phyloP scores from a whole-genome alignment of 2,888 invertebrate genomes.

The Diadromus collaris region DNA sequence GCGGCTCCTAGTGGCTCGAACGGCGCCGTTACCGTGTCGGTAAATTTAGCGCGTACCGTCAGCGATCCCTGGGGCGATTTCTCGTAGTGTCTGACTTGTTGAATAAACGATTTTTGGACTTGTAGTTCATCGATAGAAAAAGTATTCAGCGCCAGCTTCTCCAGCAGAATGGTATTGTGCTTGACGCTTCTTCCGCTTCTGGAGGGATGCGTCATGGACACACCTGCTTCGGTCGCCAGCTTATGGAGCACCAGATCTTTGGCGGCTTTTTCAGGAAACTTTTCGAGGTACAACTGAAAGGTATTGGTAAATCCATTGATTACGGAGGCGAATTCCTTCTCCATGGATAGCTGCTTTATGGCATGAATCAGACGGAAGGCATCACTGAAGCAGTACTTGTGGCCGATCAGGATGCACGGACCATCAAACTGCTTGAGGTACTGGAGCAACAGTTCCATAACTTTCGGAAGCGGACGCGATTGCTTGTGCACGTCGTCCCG shows the following conservation, averaged over 20 bases:
- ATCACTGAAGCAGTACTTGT: not conserved
- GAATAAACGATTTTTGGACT: too few relatives aligned
- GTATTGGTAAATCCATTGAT: not conserved
- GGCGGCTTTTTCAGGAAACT: not conserved
- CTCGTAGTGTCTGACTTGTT: too few relatives aligned
- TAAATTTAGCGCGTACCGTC: too few relatives aligned
- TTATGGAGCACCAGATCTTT: not conserved
- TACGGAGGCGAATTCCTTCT: not conserved
- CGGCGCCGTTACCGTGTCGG: too few relatives aligned
- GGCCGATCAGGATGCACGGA: not conserved
- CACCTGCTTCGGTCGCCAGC: not conserved
- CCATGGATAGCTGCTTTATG: not conserved
- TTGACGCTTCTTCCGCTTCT: not conserved
- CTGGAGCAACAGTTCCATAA: not conserved
- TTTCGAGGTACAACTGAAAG: not conserved
- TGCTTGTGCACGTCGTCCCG: not conserved
- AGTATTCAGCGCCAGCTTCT: conserved; percentile 3
- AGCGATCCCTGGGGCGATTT: too few relatives aligned
- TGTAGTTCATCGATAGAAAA: too few relatives aligned
- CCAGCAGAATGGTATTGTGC: not conserved
- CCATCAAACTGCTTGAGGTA: not conserved
- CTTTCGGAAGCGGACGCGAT: not conserved
- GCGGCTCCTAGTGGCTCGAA: too few relatives aligned
- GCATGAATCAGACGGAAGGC: not conserved
- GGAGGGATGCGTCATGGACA: not conserved